Evolutionary conservation across 2,113 vertebrate genomes (phyloP), one percentile per base, ranked within the genome.

Genomic region (Pelmatolapia mariae): DNA sequence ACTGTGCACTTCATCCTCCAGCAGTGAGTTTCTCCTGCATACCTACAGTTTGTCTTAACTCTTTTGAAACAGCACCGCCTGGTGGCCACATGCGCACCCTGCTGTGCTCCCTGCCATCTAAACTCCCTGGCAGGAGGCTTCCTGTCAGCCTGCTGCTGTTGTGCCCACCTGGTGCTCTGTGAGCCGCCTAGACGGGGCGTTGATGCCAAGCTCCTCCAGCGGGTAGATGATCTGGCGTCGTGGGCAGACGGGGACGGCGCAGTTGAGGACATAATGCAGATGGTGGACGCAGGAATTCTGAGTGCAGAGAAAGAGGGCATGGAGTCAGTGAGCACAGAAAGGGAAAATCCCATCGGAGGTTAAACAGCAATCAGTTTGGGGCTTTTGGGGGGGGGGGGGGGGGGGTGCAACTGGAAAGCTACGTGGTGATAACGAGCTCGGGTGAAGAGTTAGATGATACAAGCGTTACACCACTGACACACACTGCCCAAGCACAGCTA

Each of bases 221-320:
- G 98, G 97, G 96, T 97, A 99, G 96, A 97, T 95, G 97, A 99
- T 98, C 97, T 99, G 99, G 91, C 96, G 97, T 93, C 99, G 97
- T 2, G 97, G 98, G 86, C 96, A 97, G 95, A 99, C 97, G n/a
- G 98, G 98, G 93, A 98, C 97, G 87, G 97, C 97, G 91, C 95
- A 97, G 96, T 96, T 95, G 94, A 99, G 97, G 95, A 97, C 95
- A 89, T 96, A 96, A 91, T 97, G 97, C 97, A 98, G 96, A 81
- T 97, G 97, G 95, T 97, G 96, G 94, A 97, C 90, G 88, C 91
- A 92, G 96, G 96, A 96, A 94, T 89, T 95, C 97, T 98, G 97
- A 94, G 95, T 92, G 95, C 90, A 92, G 89, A 50, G 94, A 93
- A 95, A 92, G 92, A 94, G 89, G 94, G 43, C 13, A 53, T 6